Conservation (phyloP, 2,113 vertebrate species). For the Fulmarus glacialis region DNA sequence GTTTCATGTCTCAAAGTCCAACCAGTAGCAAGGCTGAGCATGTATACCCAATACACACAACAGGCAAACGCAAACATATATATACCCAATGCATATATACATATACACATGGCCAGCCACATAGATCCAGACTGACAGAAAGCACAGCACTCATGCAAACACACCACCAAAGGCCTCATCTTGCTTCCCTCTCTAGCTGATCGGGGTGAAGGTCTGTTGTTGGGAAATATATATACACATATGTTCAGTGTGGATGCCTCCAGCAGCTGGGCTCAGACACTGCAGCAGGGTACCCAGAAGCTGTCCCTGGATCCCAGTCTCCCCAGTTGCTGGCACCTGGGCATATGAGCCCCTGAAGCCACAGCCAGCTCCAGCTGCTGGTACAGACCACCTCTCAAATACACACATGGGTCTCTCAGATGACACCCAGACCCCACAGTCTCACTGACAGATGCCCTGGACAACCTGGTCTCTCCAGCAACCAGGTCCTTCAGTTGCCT, state of each 20-base stretch:
- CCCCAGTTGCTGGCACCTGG: too few relatives aligned
- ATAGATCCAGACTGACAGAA: neutral
- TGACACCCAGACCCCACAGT: fast-evolving
- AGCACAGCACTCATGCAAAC: neutral
- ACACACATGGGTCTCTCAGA: neutral
- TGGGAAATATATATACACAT: neutral
- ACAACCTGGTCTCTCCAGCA: neutral
- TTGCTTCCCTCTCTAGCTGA: neutral
- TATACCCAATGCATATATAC: neutral
- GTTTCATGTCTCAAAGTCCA: neutral
- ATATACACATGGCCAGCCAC: fast-evolving
- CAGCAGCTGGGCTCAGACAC: neutral
- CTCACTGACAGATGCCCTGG: neutral
- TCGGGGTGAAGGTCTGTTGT: neutral
- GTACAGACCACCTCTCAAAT: neutral
- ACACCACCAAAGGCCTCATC: neutral
- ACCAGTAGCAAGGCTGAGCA: fast-evolving
- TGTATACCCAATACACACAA: too few relatives aligned
- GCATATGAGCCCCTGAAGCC: neutral
- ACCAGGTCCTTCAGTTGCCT: fast-evolving
- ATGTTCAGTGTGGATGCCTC: neutral
- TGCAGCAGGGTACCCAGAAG: neutral
- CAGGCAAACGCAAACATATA: neutral
- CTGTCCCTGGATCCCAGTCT: neutral
- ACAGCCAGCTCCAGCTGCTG: neutral